Conservation (phyloP, 23 tunicate genomes). For the Halocynthia roretzi region DNA sequence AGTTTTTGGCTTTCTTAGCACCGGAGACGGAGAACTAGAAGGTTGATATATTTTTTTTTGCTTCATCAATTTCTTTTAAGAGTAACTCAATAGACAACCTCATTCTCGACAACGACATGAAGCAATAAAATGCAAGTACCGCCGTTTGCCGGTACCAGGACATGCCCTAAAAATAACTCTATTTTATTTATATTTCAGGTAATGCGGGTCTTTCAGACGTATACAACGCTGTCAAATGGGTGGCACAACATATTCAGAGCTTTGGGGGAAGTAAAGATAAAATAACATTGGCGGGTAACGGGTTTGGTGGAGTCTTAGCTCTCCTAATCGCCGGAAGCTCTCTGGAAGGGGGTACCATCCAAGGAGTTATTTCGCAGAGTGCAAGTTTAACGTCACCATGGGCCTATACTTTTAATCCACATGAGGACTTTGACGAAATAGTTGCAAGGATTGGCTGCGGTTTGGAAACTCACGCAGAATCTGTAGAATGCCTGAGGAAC, state of each 20-base stretch:
- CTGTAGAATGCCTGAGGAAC: constrained; percentile 4
- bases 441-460: neutral
- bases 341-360: constrained; percentile 6
- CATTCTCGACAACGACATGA: too few relatives aligned
- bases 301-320: constrained; percentile 12
- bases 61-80: neutral
- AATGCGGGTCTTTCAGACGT: constrained; percentile 14
- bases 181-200: neutral
- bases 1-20: constrained; percentile 11
- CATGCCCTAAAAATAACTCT: too few relatives aligned
- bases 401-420: constrained; percentile 10
- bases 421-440: neutral
- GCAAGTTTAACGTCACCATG: constrained; percentile 9
- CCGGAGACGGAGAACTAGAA: neutral
- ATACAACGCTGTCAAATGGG: constrained; percentile 12
- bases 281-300: constrained; percentile 10
- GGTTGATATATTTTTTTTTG: neutral
- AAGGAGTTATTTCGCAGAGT: constrained; percentile 17
- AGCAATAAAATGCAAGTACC: too few relatives aligned
- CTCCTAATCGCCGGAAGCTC: neutral
- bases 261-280: constrained; percentile 23
- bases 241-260: neutral
- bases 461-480: neutral
- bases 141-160: too few relatives aligned
- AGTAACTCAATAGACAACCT: neutral